Evolutionary conservation across 1,140 invertebrate species (phyloP).

Genomic region (Drosophila kepulauana): DNA sequence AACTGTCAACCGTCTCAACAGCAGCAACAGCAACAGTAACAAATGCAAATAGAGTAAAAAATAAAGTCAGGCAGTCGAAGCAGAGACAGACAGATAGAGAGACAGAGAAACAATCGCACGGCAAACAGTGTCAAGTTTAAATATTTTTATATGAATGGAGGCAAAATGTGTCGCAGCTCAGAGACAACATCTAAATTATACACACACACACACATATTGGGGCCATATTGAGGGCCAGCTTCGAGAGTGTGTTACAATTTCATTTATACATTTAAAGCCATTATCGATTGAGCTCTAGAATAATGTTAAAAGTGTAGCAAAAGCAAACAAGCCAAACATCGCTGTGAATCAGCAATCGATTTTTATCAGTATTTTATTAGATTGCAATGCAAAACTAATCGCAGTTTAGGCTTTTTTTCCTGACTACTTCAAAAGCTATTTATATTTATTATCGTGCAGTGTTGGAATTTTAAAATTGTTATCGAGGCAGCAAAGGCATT

Average conservation of each 20-base stretch:
- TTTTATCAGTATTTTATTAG: constrained; percentile 15
- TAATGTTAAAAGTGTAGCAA: background rate
- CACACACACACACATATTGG: background rate
- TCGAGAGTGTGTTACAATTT: constrained; percentile 59
- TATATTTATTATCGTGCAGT: constrained; percentile 35
- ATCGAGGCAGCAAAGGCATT: constrained; percentile 15
- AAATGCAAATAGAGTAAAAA: constrained; percentile 34
- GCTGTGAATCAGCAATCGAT: constrained; percentile 17
- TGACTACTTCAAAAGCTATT: constrained; percentile 21
- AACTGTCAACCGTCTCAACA: constrained; percentile 46
- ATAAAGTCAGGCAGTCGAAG: constrained; percentile 21
- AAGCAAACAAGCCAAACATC: background rate
- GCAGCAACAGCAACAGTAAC: background rate
- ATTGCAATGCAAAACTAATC: constrained; percentile 15
- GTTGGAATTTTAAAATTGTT: constrained; percentile 30
- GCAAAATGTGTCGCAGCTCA: constrained; percentile 56
- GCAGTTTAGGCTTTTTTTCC: constrained; percentile 10
- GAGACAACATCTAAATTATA: constrained; percentile 28
- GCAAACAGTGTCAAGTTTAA: constrained; percentile 78
- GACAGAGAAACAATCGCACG: constrained; percentile 13
- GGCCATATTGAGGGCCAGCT: constrained; percentile 22
- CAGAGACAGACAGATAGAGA: constrained; percentile 12
- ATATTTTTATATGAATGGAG: constrained; percentile 58
- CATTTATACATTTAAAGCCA: constrained; percentile 35
- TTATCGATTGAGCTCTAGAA: constrained; percentile 51